phyloP scores from a whole-genome alignment of 2,888 invertebrate species.

The Drosophila subsilvestris region DNA sequence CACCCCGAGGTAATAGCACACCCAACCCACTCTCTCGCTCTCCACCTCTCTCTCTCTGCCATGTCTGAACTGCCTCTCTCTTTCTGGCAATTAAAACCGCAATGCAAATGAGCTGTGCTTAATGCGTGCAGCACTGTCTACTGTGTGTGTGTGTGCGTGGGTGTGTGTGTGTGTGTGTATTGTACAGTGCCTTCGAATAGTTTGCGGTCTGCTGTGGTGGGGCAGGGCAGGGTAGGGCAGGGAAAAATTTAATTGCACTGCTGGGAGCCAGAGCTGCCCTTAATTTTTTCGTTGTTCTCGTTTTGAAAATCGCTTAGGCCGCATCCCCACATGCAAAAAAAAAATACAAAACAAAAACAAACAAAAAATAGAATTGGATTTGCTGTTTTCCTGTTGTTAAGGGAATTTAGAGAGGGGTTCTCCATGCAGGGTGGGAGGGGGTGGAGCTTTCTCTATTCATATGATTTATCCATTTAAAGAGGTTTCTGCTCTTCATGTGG shows the following conservation, averaged over 20 bases:
- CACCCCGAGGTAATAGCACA: conserved; percentile 35
- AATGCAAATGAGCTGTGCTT: conserved; percentile 78
- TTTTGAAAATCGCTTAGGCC: conserved; percentile 58
- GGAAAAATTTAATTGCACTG: conserved; percentile 68
- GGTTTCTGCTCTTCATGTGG: neutral
- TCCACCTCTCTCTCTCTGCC: too few relatives aligned
- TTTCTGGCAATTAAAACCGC: conserved; percentile 72
- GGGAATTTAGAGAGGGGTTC: neutral
- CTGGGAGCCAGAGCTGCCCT: conserved; percentile 36
- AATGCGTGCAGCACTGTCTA: conserved; percentile 46
- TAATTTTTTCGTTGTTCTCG: conserved; percentile 35
- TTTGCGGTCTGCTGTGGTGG: conserved; percentile 42
- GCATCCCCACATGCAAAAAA: conserved; percentile 28
- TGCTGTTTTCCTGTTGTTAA: conserved; percentile 16
- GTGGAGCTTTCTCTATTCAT: too few relatives aligned
- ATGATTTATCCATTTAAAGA: neutral
- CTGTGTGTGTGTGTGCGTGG: conserved; percentile 17
- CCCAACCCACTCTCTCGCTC: neutral
- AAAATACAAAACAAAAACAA: conserved; percentile 10
- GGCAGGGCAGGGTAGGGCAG: conserved; percentile 14
- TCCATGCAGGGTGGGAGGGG: neutral
- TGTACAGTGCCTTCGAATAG: conserved; percentile 48
- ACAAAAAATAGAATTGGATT: conserved; percentile 28
- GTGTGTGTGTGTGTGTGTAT: conserved; percentile 15
- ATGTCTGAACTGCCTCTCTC: neutral